Percentiles rank a stretch among this genome's conserved stretches.
These are phyloP conservation scores for Eupithecia subfuscata DNA, from an alignment of 2,888 invertebrate genomes.

Conservation along the genomic window DNA sequence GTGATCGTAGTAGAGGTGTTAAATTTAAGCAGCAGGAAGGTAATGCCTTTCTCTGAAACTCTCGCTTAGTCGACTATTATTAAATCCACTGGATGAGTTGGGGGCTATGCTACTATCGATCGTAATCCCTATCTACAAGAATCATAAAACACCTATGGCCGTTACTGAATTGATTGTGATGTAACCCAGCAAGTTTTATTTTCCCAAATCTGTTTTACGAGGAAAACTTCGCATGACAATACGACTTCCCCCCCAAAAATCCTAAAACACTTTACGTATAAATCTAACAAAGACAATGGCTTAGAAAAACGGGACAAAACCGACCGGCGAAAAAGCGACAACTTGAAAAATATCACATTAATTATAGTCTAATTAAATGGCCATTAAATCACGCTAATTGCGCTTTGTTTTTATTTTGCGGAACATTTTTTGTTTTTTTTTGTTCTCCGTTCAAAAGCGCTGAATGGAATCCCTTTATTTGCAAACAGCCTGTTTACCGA, in stretches of 20 bases:
- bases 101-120: not conserved
- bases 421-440: slow-evolving; percentile 65
- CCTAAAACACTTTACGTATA: slow-evolving; percentile 37
- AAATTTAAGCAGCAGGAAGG: not conserved
- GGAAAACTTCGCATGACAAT: slow-evolving; percentile 9
- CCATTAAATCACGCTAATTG: slow-evolving; percentile 83
- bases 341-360: slow-evolving; percentile 73
- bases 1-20: not conserved
- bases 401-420: slow-evolving; percentile 80
- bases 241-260: slow-evolving; percentile 20
- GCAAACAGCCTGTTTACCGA: slow-evolving; percentile 79
- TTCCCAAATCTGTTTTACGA: slow-evolving; percentile 5
- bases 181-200: not conserved
- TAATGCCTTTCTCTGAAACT: no score
- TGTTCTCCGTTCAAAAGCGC: slow-evolving; percentile 43
- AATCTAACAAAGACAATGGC: slow-evolving; percentile 44
- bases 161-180: not conserved
- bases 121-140: not conserved
- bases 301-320: slow-evolving; percentile 47
- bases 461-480: slow-evolving; percentile 82
- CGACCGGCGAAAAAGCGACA: slow-evolving; percentile 49
- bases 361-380: slow-evolving; percentile 80
- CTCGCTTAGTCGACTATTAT: not conserved
- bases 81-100: not conserved
- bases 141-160: not conserved